These are phyloP conservation scores for Pedionomus torquatus DNA, from an alignment of 2,113 vertebrate genomes.

Conservation along the genomic window DNA sequence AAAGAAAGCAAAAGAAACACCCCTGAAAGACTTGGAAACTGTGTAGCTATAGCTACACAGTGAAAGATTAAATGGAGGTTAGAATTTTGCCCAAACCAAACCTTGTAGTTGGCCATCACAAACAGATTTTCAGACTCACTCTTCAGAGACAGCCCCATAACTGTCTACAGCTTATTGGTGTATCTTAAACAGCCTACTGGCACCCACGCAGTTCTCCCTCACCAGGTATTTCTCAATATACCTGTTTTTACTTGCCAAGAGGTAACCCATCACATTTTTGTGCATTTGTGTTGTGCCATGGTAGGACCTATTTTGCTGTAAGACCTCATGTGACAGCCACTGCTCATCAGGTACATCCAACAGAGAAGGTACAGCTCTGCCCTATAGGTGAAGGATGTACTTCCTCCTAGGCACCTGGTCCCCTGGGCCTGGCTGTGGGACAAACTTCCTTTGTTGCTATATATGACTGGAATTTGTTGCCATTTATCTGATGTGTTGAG, in stretches of 20 bases:
- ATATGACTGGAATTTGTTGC: not conserved
- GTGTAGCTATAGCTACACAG: not conserved
- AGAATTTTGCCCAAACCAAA: not conserved
- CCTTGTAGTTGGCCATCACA: not conserved
- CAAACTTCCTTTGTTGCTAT: not conserved
- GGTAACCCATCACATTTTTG: not conserved
- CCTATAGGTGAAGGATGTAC: not conserved
- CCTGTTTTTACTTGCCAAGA: not conserved
- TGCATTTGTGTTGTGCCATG: accelerated
- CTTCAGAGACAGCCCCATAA: not conserved
- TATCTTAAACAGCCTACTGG: not conserved
- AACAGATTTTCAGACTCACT: not conserved
- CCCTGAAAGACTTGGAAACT: not conserved
- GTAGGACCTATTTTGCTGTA: accelerated
- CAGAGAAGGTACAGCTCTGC: not conserved
- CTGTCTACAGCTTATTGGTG: not conserved
- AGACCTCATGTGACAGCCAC: too few species aligned
- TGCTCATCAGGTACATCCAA: not conserved
- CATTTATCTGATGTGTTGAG: not conserved
- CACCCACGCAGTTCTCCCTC: not conserved
- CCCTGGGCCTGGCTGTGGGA: not conserved
- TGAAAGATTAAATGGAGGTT: not conserved
- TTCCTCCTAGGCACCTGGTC: not conserved
- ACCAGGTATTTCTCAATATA: not conserved
- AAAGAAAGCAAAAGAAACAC: not conserved